These are phyloP conservation scores for Dendrocincla fuliginosa DNA, from an alignment of 2,797 vertebrate species.

Conservation along the genomic window DNA sequence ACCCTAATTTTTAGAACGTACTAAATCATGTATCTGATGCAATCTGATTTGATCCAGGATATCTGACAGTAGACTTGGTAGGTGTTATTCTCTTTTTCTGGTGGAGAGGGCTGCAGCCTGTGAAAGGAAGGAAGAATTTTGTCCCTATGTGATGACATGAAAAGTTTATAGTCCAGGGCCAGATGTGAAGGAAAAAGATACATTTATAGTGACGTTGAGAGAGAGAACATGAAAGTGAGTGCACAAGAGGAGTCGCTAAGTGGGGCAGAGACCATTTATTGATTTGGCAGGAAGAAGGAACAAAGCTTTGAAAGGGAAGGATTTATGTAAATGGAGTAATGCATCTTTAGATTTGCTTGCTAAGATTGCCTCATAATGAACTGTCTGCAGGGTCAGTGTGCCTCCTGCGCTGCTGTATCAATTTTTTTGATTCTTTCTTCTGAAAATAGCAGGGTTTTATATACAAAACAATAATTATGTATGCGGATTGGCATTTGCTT, in stretches of 20 bases:
- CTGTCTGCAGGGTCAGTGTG: not conserved
- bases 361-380: not conserved
- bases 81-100: not conserved
- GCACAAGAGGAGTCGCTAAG: not conserved
- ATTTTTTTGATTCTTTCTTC: not conserved
- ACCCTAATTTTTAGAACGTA: not conserved
- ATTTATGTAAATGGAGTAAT: not conserved
- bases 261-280: not conserved
- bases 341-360: not conserved
- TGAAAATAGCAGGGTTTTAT: not conserved
- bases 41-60: not conserved
- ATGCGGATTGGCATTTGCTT: not conserved
- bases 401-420: not conserved
- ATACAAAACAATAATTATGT: not conserved
- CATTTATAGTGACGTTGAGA: not conserved
- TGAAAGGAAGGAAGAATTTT: not conserved
- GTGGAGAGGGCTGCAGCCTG: not conserved
- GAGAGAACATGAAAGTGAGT: not conserved
- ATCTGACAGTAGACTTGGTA: not conserved
- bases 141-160: not conserved
- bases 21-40: not conserved
- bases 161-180: not conserved
- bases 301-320: conserved; percentile 7
- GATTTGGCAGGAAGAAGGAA: conserved; percentile 3
- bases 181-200: not conserved